Conservation (phyloP, 2,797 vertebrate species). For the Chaunax sp. region DNA sequence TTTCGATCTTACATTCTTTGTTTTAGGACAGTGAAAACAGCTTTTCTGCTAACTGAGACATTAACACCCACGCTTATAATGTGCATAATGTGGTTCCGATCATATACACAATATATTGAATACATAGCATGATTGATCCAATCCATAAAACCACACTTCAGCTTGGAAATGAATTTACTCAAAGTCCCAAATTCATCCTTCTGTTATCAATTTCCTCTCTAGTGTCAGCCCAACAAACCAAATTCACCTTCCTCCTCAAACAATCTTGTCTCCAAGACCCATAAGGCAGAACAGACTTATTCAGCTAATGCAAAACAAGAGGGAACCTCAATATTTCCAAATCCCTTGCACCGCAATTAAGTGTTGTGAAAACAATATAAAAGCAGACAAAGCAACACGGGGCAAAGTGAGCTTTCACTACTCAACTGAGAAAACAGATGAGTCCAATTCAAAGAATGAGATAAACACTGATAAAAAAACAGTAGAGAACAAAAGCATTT, state of each 20-base stretch:
- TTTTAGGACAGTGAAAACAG: no score
- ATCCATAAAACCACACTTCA: background rate
- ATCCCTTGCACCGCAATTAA: constrained; percentile 23
- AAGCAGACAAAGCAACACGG: constrained; percentile 29
- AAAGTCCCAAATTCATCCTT: background rate
- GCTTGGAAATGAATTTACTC: background rate
- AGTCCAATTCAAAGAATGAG: constrained; percentile 46
- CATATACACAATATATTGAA: background rate
- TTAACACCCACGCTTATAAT: no score
- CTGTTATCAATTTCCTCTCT: constrained; percentile 1
- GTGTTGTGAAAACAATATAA: constrained; percentile 33
- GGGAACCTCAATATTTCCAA: constrained; percentile 33
- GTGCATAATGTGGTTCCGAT: no score
- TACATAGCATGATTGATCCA: background rate
- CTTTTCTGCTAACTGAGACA: no score
- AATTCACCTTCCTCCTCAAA: constrained; percentile 16
- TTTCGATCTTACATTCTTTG: no score
- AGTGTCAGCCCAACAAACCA: constrained; percentile 6
- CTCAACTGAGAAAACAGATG: constrained; percentile 49
- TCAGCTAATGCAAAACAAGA: constrained; percentile 42
- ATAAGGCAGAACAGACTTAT: constrained; percentile 10
- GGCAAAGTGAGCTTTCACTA: constrained; percentile 13
- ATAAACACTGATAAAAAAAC: constrained; percentile 13
- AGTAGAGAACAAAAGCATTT: constrained; percentile 28
- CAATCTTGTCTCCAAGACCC: background rate